Evolutionary conservation across 2,797 vertebrate species (phyloP).

Genomic region (Centroberyx gerrardi): DNA sequence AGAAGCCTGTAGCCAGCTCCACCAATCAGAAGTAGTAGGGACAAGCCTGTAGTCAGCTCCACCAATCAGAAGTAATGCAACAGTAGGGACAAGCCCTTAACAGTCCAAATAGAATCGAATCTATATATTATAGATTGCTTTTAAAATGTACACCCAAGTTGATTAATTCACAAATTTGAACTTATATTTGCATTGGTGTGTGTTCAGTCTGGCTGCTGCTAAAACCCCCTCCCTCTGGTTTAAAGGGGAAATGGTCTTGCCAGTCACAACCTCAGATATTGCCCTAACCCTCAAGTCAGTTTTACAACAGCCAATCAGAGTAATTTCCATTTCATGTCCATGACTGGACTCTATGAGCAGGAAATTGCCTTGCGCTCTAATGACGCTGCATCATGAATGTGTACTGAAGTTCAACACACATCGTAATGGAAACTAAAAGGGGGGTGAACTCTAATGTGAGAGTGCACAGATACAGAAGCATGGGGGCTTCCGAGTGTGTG

Average conservation of each 20-base stretch:
- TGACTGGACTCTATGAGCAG: constrained; percentile 39
- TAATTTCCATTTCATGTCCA: constrained; percentile 50
- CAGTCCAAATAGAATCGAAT: no score
- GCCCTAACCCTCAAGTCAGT: constrained; percentile 51
- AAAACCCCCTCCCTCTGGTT: constrained; percentile 6
- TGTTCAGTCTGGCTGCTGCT: background rate
- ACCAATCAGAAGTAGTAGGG: no score
- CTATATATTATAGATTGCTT: no score
- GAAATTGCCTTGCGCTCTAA: constrained; percentile 73
- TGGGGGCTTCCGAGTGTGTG: no score
- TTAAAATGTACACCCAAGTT: background rate
- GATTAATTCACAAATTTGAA: background rate
- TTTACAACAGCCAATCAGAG: constrained; percentile 57
- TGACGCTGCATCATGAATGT: constrained; percentile 61
- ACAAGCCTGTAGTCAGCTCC: no score
- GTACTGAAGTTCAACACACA: constrained; percentile 54
- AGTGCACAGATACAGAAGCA: constrained; percentile 29
- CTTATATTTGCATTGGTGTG: constrained; percentile 22
- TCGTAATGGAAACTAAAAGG: constrained; percentile 53
- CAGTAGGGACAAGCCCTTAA: no score
- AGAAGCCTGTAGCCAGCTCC: no score
- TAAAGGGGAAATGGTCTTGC: constrained; percentile 52
- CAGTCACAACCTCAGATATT: constrained; percentile 42
- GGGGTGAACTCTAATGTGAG: constrained; percentile 44
- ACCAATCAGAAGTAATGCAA: no score